phyloP scores from a whole-genome alignment of 1,140 invertebrate species.

The Drosophila lini region DNA sequence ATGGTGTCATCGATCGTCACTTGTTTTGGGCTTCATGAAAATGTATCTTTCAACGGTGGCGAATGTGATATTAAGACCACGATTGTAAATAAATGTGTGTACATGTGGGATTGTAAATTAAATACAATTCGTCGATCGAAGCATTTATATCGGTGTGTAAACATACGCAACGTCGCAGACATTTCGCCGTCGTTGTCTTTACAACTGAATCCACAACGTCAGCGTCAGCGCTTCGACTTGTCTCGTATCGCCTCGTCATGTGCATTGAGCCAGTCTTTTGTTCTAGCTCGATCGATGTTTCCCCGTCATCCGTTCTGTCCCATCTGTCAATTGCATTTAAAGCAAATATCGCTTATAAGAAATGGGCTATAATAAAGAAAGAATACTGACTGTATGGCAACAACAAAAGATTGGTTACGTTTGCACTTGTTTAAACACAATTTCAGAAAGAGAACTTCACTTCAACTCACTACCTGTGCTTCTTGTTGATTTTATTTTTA shows the following conservation, averaged over 20 bases:
- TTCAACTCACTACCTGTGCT: slow-evolving; percentile 16
- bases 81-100: slow-evolving; percentile 65
- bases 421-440: slow-evolving; percentile 77
- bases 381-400: slow-evolving; percentile 15
- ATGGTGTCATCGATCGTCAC: slow-evolving; percentile 42
- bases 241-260: slow-evolving; percentile 24
- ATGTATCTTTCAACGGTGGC: slow-evolving; percentile 55
- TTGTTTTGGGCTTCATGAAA: slow-evolving; percentile 45
- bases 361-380: slow-evolving; percentile 55
- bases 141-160: slow-evolving; percentile 36
- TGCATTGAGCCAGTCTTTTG: slow-evolving; percentile 67
- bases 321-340: slow-evolving; percentile 76
- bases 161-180: slow-evolving; percentile 59
- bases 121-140: slow-evolving; percentile 64
- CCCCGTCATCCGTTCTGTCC: slow-evolving; percentile 54
- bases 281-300: slow-evolving; percentile 65
- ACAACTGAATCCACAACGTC: slow-evolving; percentile 73
- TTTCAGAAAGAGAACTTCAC: slow-evolving; percentile 39
- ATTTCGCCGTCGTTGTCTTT: slow-evolving; percentile 66
- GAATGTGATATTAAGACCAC: slow-evolving; percentile 56
- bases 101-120: slow-evolving; percentile 73
- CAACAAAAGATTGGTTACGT: slow-evolving; percentile 74
- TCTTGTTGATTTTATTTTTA: slow-evolving; percentile 34
- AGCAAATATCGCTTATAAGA: slow-evolving; percentile 64
- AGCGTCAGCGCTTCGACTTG: slow-evolving; percentile 14